Base-by-base conservation (phyloP, 2,113 vertebrate genomes). In the Chlorocebus sabaeus region DNA sequence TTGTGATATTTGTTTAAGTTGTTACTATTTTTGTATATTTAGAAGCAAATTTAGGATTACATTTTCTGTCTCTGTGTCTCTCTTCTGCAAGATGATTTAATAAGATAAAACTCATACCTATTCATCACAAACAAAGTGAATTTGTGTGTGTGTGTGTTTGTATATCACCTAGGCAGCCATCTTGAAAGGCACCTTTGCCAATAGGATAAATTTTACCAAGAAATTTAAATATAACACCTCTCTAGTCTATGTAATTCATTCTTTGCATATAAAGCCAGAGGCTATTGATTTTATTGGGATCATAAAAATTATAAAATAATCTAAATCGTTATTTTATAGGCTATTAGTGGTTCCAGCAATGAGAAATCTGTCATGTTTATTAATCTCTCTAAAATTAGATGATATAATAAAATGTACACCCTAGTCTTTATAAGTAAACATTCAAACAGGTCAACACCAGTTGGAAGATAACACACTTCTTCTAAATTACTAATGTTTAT, bases 401-500 rank as follows among this genome's bases (percentile, higher is more conserved):
- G 89, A 8, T 85, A 67, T 55, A 81, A 72, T 81, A 67, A 82
- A 93, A 95, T 91, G 50, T 52, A 76, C n/a, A 90, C 20, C 0
- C n/a, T 22, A 80, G 72, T 38, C 45, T 88, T 76, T 38, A 18
- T 48, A 93, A 25, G 30, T 32, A 89, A 10, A 48, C 76, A 75
- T 17, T 96, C n/a, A 97, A 95, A 92, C 12, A 91, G 83, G 57
- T 68, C 35, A 96, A 38, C 35, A 75, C 20, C 40, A 81, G 30
- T 97, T 52, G 73, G 8, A 83, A 97, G 81, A 91, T 50, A 96
- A 85, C 96, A 59, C 4, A 87, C 84, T 55, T 52, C 43, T 97
- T 94, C 59, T 57, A 83, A 88, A 96, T 80, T 73, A 95, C 88
- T 25, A 35, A 9, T 96, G 93, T 94, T 98, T 97, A 70, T 90